Conservation (phyloP, 2,113 vertebrate species). For the Columbina picui region DNA sequence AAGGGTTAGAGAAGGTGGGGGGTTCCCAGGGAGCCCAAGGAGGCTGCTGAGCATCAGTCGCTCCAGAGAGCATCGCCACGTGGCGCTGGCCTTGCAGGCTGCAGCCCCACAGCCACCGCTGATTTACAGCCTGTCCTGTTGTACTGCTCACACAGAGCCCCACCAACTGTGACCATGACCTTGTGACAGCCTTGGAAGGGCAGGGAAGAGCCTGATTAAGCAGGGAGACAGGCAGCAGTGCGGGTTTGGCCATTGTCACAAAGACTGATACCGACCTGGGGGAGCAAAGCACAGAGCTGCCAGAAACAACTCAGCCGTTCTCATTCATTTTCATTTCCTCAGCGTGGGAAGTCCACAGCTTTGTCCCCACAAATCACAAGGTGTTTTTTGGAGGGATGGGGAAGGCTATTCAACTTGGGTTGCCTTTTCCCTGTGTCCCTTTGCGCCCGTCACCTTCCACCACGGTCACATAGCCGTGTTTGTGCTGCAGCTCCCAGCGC, state of each 20-base stretch:
- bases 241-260: neutral
- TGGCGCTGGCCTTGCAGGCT: neutral
- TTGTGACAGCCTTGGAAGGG: neutral
- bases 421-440: neutral
- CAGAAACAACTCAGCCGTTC: neutral
- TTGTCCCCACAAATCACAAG: neutral
- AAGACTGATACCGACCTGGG: neutral
- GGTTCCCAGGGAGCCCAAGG: neutral
- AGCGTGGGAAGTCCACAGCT: neutral
- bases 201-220: neutral
- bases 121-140: neutral
- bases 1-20: neutral
- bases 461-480: accelerated
- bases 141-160: neutral
- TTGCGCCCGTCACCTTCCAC: neutral
- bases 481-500: neutral
- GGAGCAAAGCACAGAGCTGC: neutral
- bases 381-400: neutral
- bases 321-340: neutral
- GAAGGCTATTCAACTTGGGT: neutral
- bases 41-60: neutral
- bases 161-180: accelerated
- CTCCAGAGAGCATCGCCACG: accelerated
- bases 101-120: accelerated
- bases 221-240: neutral